Conservation (phyloP, 2,113 vertebrate genomes). For the Colossoma macropomum region DNA sequence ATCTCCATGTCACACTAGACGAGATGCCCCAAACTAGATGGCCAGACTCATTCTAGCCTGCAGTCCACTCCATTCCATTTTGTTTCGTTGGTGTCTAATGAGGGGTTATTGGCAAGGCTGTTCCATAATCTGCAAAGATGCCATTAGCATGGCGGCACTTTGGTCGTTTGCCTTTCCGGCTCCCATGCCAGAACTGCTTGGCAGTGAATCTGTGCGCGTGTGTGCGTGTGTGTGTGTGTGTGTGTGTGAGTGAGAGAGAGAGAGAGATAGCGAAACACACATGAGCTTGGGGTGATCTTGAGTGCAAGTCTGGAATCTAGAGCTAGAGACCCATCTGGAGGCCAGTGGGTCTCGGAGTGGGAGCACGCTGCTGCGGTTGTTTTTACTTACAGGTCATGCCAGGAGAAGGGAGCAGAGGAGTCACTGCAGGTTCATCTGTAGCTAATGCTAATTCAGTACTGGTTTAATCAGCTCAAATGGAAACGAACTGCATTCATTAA, state of each 20-base stretch:
- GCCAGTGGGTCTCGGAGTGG: neutral
- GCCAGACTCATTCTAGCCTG: constrained; percentile 62
- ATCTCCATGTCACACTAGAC: constrained; percentile 84
- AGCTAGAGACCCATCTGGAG: constrained; percentile 2
- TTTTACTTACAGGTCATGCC: neutral
- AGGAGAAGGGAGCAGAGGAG: neutral
- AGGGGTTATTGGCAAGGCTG: constrained; percentile 85
- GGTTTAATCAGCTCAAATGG: neutral
- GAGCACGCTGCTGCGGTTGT: neutral
- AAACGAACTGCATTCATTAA: neutral
- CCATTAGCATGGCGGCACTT: constrained; percentile 82
- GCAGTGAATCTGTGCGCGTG: constrained; percentile 57
- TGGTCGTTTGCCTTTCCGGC: constrained; percentile 69
- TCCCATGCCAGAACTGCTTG: constrained; percentile 63
- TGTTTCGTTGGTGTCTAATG: constrained; percentile 69
- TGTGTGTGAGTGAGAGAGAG: neutral
- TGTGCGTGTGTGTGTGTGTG: neutral
- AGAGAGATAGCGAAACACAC: neutral
- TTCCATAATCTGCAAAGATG: constrained; percentile 83
- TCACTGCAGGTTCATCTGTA: neutral
- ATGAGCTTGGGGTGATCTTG: neutral
- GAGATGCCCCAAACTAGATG: constrained; percentile 82
- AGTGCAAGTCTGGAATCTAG: neutral
- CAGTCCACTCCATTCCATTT: constrained; percentile 39
- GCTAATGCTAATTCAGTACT: neutral